These are phyloP conservation scores for Adelognathus sp. DNA, from an alignment of 2,888 invertebrate genomes.

Conservation along the genomic window DNA sequence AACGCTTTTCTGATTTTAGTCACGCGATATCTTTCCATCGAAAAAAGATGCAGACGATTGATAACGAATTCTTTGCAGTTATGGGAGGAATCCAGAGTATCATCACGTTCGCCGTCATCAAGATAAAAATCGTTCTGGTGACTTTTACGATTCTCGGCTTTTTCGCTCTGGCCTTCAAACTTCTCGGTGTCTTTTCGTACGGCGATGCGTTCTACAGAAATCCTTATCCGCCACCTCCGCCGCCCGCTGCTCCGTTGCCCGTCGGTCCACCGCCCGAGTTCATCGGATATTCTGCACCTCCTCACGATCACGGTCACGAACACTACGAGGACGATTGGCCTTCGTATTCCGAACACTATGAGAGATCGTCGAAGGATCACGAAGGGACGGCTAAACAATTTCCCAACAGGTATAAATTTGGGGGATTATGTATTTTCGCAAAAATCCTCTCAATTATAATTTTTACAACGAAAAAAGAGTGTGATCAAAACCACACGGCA, in stretches of 20 bases:
- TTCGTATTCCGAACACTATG: constrained; percentile 27
- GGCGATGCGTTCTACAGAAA: constrained; percentile 55
- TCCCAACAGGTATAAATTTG: constrained; percentile 13
- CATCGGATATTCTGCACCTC: constrained; percentile 32
- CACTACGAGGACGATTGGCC: constrained; percentile 57
- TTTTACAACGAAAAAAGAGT: background rate
- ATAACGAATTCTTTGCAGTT: constrained; percentile 63
- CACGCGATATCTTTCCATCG: no score
- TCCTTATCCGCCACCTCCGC: constrained; percentile 47
- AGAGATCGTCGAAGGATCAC: constrained; percentile 28
- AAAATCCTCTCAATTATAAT: background rate
- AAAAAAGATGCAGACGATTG: constrained; percentile 11
- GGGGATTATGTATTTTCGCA: constrained; percentile 1
- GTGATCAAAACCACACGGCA: no score
- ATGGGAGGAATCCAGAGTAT: constrained; percentile 70
- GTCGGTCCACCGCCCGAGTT: constrained; percentile 36
- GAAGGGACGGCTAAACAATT: background rate
- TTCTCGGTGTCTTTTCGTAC: constrained; percentile 53
- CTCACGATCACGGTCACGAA: constrained; percentile 53
- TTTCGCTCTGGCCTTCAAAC: constrained; percentile 66
- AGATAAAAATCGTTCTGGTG: constrained; percentile 71
- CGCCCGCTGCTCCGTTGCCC: no score
- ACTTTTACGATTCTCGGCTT: constrained; percentile 66
- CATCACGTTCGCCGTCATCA: constrained; percentile 67
- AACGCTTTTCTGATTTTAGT: no score